Conservation (phyloP, 1,140 invertebrate species). For the Phortica variegata region DNA sequence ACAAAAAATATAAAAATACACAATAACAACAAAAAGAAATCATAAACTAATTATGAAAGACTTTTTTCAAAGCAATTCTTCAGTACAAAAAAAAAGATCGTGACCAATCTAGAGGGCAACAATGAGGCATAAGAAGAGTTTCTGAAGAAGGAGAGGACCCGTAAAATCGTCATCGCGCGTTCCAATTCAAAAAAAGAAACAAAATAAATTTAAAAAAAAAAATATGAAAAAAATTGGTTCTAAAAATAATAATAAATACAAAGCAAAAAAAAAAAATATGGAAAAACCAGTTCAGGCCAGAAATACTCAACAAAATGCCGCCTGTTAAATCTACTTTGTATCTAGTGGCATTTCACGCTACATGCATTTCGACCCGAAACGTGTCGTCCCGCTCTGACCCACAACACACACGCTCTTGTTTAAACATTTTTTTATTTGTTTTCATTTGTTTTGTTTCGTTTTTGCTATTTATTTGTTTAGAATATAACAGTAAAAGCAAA, state of each 20-base stretch:
- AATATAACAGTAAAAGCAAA: background rate
- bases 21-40: conserved; percentile 27
- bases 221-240: conserved; percentile 4
- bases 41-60: conserved; percentile 30
- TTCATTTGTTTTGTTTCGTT: conserved; percentile 6
- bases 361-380: no score
- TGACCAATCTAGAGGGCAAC: no score
- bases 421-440: conserved; percentile 26
- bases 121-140: no score
- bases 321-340: conserved; percentile 11
- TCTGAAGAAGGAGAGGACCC: background rate
- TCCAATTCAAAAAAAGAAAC: background rate
- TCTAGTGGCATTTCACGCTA: no score
- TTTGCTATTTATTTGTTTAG: conserved; percentile 6
- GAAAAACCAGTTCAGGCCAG: conserved; percentile 22
- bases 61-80: conserved; percentile 25
- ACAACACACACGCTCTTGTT: no score
- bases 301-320: conserved; percentile 15
- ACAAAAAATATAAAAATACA: conserved; percentile 3
- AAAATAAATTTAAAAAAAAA: conserved; percentile 5
- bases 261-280: conserved; percentile 16
- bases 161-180: conserved; percentile 1
- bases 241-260: background rate
- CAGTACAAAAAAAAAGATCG: conserved; percentile 13
- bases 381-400: no score